These are phyloP conservation scores for Larimichthys polyactis DNA, from an alignment of 2,113 vertebrate genomes.

Conservation along the genomic window DNA sequence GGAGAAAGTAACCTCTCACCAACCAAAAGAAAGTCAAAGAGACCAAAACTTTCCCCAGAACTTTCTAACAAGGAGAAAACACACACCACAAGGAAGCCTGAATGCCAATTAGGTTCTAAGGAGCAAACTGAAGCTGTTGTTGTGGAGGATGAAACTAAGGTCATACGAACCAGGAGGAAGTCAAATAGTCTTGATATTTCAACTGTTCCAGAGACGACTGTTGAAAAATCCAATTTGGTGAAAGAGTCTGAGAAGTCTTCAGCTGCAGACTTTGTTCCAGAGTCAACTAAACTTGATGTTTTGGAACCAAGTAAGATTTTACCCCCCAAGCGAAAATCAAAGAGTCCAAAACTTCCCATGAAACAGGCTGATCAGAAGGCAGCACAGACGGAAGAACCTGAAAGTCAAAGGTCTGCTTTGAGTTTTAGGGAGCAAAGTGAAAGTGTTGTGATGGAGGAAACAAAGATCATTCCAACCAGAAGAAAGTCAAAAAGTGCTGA, in stretches of 20 bases:
- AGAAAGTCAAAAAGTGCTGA: conserved; percentile 35
- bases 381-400: neutral
- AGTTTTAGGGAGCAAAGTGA: neutral
- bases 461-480: conserved; percentile 13
- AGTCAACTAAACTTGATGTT: neutral
- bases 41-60: neutral
- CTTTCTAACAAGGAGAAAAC: neutral
- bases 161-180: neutral
- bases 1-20: neutral
- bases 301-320: neutral
- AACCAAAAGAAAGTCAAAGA: conserved; percentile 7
- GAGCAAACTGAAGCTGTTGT: neutral
- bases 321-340: conserved; percentile 60
- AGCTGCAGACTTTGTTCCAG: neutral
- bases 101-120: neutral
- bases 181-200: neutral
- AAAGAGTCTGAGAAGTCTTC: neutral
- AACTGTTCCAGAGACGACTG: neutral
- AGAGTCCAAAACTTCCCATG: conserved; percentile 14
- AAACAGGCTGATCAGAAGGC: neutral
- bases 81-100: neutral
- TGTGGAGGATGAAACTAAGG: neutral
- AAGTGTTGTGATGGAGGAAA: conserved; percentile 1
- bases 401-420: neutral
- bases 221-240: neutral